Percentiles rank a stretch among this genome's conserved stretches.
phyloP scores from a whole-genome alignment of 2,888 invertebrate species.

The Metallyticus violacea region DNA sequence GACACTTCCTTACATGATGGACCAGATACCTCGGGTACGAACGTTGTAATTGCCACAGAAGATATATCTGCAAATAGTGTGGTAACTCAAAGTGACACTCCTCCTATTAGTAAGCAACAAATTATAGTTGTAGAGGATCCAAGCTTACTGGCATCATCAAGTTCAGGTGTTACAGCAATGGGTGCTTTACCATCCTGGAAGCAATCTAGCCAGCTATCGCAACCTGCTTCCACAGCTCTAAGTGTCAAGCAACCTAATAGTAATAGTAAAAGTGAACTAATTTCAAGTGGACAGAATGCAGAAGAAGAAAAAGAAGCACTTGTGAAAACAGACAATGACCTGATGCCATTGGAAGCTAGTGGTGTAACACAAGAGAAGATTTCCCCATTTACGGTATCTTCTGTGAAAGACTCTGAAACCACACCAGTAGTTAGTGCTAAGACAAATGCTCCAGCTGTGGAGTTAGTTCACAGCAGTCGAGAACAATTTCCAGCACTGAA shows the following conservation, averaged over 20 bases:
- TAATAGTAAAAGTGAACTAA: conserved; percentile 17
- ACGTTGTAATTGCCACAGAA: conserved; percentile 1
- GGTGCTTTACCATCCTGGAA: conserved; percentile 8
- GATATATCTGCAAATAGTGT: neutral
- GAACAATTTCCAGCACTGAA: conserved; percentile 22
- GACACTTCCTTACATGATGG: conserved; percentile 5
- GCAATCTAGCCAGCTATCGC: conserved; percentile 3
- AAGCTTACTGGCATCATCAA: neutral
- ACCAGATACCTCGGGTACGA: conserved; percentile 13
- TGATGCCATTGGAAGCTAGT: neutral
- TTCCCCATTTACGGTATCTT: neutral
- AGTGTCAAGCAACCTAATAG: conserved; percentile 11
- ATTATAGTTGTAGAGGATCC: conserved; percentile 23
- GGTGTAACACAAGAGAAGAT: neutral
- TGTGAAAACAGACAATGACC: neutral
- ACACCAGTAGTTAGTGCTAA: conserved; percentile 29
- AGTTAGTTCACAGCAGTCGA: conserved; percentile 10
- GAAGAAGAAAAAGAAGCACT: neutral
- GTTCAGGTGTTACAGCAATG: neutral
- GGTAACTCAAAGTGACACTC: conserved; percentile 1
- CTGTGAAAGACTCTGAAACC: neutral
- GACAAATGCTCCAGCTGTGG: conserved; percentile 22
- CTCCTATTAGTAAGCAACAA: conserved; percentile 21
- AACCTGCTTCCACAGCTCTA: conserved; percentile 2
- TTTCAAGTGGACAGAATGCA: neutral